phyloP scores from a whole-genome alignment of 2,797 vertebrate species.

The Rhodeus uyekii region DNA sequence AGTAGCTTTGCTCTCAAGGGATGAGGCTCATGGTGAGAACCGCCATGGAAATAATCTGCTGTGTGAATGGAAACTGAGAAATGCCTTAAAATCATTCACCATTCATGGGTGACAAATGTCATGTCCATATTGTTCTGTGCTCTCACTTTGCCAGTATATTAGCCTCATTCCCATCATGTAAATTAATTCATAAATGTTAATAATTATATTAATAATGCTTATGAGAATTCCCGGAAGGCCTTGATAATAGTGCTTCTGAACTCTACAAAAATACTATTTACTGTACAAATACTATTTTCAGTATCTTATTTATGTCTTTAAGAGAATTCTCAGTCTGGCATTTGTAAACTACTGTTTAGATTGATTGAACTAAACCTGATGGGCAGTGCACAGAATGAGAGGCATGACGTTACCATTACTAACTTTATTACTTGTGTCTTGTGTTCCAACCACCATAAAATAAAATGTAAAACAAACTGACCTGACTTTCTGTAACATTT shows the following conservation, averaged over 20 bases:
- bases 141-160: conserved; percentile 75
- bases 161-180: conserved; percentile 73
- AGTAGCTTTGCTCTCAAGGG: conserved; percentile 53
- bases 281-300: conserved; percentile 77
- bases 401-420: conserved; percentile 91
- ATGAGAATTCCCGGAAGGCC: conserved; percentile 67
- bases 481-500: conserved; percentile 41
- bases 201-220: conserved; percentile 78
- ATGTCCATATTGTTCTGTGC: conserved; percentile 70
- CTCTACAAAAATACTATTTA: conserved; percentile 74
- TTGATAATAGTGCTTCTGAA: conserved; percentile 60
- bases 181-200: conserved; percentile 76
- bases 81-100: conserved; percentile 82
- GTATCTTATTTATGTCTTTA: conserved; percentile 85
- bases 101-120: conserved; percentile 68
- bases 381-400: conserved; percentile 80
- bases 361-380: conserved; percentile 75
- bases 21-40: conserved; percentile 57
- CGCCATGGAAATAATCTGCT: conserved; percentile 59
- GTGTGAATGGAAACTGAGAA: conserved; percentile 73
- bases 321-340: conserved; percentile 79
- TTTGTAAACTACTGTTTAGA: conserved; percentile 83
- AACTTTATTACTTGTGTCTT: conserved; percentile 93
- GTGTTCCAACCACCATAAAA: conserved; percentile 91
- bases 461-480: conserved; percentile 88